These are phyloP conservation scores for Nesospiza acunhae DNA, from an alignment of 2,113 vertebrate genomes.

Conservation along the genomic window DNA sequence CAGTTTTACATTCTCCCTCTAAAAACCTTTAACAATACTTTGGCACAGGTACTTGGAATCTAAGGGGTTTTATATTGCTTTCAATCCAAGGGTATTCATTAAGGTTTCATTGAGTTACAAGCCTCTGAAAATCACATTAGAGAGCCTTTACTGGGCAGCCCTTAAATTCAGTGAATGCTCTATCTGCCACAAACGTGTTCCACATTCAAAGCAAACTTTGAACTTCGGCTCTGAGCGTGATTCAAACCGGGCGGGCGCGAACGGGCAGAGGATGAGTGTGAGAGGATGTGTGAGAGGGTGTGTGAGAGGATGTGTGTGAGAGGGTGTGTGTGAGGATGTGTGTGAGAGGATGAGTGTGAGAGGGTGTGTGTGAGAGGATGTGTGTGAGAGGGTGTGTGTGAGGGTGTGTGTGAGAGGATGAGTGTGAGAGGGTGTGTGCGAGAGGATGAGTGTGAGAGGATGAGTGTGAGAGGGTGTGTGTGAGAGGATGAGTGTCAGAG, in stretches of 20 bases:
- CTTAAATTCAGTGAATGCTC: not conserved
- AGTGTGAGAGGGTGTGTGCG: no score
- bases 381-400: no score
- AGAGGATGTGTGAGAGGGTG: no score
- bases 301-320: no score
- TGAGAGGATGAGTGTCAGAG: no score
- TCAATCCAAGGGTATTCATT: constrained; percentile 35
- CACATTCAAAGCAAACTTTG: constrained; percentile 1
- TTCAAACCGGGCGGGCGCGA: not conserved
- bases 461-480: no score
- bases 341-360: no score
- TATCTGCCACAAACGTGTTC: not conserved
- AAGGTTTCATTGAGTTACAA: constrained; percentile 38
- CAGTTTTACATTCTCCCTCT: not conserved
- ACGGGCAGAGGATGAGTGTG: rapidly evolving
- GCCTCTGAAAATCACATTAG: constrained; percentile 42
- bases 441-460: no score
- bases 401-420: no score
- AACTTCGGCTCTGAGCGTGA: not conserved
- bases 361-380: no score
- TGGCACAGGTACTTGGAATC: not conserved
- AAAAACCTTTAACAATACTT: constrained; percentile 9
- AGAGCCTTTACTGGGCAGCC: not conserved
- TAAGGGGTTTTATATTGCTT: constrained; percentile 4
- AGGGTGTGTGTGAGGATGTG: no score